A percentile compares a stretch with the other conserved stretches of the same genome.
Evolutionary conservation across 2,113 vertebrate species (phyloP).

Genomic region (Myotis lucifugus): DNA sequence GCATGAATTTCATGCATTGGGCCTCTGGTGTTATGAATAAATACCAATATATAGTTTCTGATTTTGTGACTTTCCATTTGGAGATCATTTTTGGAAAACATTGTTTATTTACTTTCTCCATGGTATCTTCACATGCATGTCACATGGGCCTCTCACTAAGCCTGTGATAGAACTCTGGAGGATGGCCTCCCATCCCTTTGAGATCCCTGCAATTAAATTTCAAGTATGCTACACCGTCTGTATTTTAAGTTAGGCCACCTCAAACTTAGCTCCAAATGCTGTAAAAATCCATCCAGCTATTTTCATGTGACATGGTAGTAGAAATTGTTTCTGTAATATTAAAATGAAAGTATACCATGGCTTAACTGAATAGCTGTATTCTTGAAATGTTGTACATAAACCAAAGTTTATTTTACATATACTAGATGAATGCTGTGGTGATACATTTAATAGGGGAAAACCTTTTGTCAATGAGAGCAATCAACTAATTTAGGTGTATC

Average conservation of each 20-base stretch:
- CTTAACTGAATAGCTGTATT: not conserved
- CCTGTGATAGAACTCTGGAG: not conserved
- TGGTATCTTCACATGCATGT: not conserved
- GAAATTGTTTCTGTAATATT: slow-evolving; percentile 11
- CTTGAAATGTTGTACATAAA: slow-evolving; percentile 6
- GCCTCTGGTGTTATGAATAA: not conserved
- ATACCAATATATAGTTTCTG: not conserved
- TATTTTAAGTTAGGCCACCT: not conserved
- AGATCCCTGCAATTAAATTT: not conserved
- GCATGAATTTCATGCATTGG: too few species aligned
- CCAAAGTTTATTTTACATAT: slow-evolving; percentile 20
- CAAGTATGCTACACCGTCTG: not conserved
- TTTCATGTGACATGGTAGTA: not conserved
- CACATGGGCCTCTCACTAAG: not conserved
- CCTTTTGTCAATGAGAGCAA: not conserved
- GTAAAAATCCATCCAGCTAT: not conserved
- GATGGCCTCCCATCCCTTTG: not conserved
- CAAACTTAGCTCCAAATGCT: slow-evolving; percentile 23
- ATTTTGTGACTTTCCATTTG: not conserved
- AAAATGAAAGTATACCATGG: not conserved
- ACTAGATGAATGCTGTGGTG: not conserved
- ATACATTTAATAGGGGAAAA: slow-evolving; percentile 32
- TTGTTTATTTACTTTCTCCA: not conserved
- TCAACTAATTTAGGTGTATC: not conserved
- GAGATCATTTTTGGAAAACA: not conserved